Evolutionary conservation across 2,888 invertebrate genomes (phyloP), one percentile per base, ranked within the genome.

Genomic region (Furcula furcula): DNA sequence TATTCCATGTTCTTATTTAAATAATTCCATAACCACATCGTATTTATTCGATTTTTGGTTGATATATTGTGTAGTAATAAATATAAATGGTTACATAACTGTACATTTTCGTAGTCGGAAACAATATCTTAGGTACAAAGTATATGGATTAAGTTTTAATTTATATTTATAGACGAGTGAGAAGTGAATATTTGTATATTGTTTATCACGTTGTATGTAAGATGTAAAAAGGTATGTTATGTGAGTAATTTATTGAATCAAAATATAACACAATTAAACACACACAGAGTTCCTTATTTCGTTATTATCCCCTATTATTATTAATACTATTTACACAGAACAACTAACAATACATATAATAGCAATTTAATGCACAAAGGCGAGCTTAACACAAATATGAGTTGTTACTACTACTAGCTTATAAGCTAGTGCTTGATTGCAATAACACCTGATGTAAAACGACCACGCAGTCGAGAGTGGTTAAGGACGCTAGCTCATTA

Each of bases 161-260:
- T 66, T 54, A 61, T 63, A 65, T 59, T 57, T 62, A 69, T 62
- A 67, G 62, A 73, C 36, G 66, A 66, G 64, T 52, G 66, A 58
- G 58, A 66, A 55, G 67, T 65, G 71, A 66, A 76, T 74, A 80
- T 79, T 76, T 85, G 84, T 86, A 84, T 74, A 85, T 82, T 76
- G 62, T 69, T 65, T 74, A 76, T 82, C 76, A 80, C 72, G 60
- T 60, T 70, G 59, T 57, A 53, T 71, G 55, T 80, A 84, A 81
- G 76, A 44, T 86, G 85, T 86, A 86, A 79, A 86, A 79, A 84
- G 76, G 69, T 83, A 85, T 75, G 79, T 81, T 85, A 84, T 75
- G 76, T 72, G 74, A 84, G 76, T 87, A 87, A 87, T 76, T 87
- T 87, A 87, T 87, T 87, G 79, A 87, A 86, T 86, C 85, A 80